Evolutionary conservation across 2,797 vertebrate genomes (phyloP).

Genomic region (Falco biarmicus): DNA sequence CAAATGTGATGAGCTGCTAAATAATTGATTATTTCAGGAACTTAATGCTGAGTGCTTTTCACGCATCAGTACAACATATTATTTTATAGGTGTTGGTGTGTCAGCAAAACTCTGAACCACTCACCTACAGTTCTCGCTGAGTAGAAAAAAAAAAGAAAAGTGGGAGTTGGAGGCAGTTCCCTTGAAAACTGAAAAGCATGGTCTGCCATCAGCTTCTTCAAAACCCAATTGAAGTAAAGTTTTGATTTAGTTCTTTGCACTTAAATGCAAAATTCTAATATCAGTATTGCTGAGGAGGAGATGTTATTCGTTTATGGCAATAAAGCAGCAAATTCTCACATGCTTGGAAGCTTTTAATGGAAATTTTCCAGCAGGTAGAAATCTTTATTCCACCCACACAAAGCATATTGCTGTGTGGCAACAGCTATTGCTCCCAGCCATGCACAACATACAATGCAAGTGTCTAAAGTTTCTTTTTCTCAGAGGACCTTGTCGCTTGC

Average conservation of each 20-base stretch:
- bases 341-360: not conserved
- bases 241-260: not conserved
- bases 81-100: slow-evolving; percentile 52
- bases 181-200: not conserved
- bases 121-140: slow-evolving; percentile 9
- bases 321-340: slow-evolving; percentile 1
- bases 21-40: slow-evolving; percentile 70
- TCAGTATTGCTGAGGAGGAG: not conserved
- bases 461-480: not conserved
- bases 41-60: slow-evolving; percentile 62
- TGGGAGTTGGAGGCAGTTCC: not conserved
- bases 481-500: not conserved
- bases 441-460: not conserved
- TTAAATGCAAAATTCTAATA: not conserved
- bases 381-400: not conserved
- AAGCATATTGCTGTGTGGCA: not conserved
- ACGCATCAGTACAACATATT: slow-evolving; percentile 17
- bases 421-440: not conserved
- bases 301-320: not conserved
- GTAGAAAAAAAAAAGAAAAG: not conserved
- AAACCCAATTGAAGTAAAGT: not conserved
- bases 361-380: not conserved
- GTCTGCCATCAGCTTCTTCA: not conserved
- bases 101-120: slow-evolving; percentile 51
- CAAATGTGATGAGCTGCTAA: slow-evolving; percentile 62